Evolutionary conservation across 2,888 invertebrate species (phyloP).

Genomic region (Branchinecta sandiegonensis): DNA sequence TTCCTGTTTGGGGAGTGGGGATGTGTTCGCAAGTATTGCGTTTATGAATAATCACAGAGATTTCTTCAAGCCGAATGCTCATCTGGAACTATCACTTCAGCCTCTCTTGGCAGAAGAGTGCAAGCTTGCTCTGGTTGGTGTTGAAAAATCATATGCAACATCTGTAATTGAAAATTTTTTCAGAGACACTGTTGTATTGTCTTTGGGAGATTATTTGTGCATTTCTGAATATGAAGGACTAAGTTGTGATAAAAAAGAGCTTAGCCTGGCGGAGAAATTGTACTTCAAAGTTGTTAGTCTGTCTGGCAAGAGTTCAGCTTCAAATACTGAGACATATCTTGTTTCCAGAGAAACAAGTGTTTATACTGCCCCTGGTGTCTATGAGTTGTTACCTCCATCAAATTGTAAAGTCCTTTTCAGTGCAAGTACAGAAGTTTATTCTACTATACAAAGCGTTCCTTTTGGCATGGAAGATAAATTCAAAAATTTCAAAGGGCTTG

Average conservation of each 20-base stretch:
- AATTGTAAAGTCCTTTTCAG: not conserved
- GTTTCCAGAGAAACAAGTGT: conserved; percentile 2
- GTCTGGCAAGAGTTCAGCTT: not conserved
- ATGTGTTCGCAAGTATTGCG: not conserved
- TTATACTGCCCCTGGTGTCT: not conserved
- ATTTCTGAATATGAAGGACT: not conserved
- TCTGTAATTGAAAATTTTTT: not conserved
- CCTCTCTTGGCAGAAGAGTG: not conserved
- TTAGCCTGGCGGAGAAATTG: not conserved
- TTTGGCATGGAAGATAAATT: not conserved
- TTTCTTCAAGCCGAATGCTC: not conserved
- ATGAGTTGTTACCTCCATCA: not conserved
- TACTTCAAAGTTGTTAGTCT: not conserved
- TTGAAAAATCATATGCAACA: not conserved
- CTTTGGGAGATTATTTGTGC: not conserved
- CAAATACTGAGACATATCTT: conserved; percentile 8
- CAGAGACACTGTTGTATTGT: not conserved
- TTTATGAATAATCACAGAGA: not conserved
- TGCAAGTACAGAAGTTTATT: not conserved
- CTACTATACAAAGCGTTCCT: not conserved
- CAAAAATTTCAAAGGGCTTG: not conserved
- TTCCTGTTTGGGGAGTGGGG: not conserved
- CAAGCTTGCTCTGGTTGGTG: not conserved
- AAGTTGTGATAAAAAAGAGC: not conserved
- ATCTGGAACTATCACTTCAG: not conserved